A percentile compares a stretch with the other conserved stretches of the same genome.
Conservation (phyloP, 2,113 vertebrate genomes). For the Periophthalmus modestus region DNA sequence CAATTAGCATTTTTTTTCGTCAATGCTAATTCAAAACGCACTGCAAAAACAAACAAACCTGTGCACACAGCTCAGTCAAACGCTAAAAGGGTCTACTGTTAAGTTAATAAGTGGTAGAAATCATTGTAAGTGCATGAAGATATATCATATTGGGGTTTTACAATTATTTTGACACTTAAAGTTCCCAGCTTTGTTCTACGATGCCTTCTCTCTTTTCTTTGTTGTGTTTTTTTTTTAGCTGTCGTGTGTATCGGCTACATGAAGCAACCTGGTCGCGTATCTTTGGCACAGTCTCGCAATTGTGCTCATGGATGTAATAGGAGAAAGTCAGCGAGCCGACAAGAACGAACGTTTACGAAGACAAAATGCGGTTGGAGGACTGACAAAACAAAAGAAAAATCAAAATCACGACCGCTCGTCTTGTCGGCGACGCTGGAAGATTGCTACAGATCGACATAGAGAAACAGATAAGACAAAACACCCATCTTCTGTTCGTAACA, state of each 20-base stretch:
- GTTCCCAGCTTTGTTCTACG: constrained; percentile 43
- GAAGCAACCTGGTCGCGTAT: constrained; percentile 74
- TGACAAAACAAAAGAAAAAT: background rate
- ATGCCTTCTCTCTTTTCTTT: constrained; percentile 26
- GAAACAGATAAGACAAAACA: constrained; percentile 67
- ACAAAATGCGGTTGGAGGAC: constrained; percentile 16
- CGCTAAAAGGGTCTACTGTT: constrained; percentile 27
- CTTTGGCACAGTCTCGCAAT: constrained; percentile 79
- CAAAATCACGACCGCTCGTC: background rate
- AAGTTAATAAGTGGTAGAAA: constrained; percentile 65
- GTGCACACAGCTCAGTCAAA: background rate
- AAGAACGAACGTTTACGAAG: constrained; percentile 9
- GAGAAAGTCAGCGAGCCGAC: constrained; percentile 45
- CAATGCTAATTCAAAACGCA: background rate
- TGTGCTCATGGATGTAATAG: constrained; percentile 71
- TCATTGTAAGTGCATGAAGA: constrained; percentile 75
- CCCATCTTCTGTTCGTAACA: constrained; percentile 52
- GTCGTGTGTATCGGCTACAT: constrained; percentile 68
- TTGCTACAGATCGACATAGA: constrained; percentile 75
- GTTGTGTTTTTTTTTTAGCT: constrained; percentile 28
- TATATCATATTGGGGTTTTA: constrained; percentile 75
- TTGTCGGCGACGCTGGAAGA: constrained; percentile 58
- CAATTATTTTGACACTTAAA: constrained; percentile 68
- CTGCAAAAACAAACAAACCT: background rate
- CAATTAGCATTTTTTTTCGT: background rate